These are phyloP conservation scores for Philaethria dido DNA, from an alignment of 2,888 invertebrate species.

Conservation along the genomic window DNA sequence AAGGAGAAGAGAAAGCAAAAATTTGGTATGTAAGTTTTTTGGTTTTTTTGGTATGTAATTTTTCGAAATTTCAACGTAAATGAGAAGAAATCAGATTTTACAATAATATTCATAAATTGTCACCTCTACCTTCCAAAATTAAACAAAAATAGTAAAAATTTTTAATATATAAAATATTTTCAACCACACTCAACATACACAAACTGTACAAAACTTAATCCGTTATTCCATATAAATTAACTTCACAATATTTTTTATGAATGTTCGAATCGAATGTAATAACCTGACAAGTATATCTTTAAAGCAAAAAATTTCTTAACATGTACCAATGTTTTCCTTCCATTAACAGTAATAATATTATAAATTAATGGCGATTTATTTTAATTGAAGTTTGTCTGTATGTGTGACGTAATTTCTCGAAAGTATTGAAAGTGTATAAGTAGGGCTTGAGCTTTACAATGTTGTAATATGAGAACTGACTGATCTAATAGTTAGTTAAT, in stretches of 20 bases:
- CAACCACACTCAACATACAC: neutral
- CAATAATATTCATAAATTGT: no score
- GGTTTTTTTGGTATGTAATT: no score
- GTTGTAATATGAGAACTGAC: neutral
- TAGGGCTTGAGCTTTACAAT: slow-evolving; percentile 10
- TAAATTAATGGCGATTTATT: slow-evolving; percentile 10
- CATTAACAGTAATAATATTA: slow-evolving; percentile 19
- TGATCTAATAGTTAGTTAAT: neutral
- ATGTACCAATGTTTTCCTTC: slow-evolving; percentile 5
- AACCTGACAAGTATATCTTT: slow-evolving; percentile 6
- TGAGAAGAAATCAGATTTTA: no score
- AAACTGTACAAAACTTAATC: neutral
- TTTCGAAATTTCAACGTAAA: no score
- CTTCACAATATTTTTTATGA: slow-evolving; percentile 11
- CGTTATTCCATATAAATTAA: neutral
- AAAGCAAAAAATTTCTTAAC: slow-evolving; percentile 6
- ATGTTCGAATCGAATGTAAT: slow-evolving; percentile 10
- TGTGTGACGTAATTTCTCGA: slow-evolving; percentile 5
- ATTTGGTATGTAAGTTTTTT: no score
- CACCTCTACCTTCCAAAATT: no score
- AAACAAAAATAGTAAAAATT: no score
- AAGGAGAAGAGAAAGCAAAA: no score
- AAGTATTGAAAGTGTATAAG: slow-evolving; percentile 15
- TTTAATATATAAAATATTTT: no score
- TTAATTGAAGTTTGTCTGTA: slow-evolving; percentile 7